Conservation (phyloP, 2,888 invertebrate genomes). For the Poecilobothrus nobilitatus region DNA sequence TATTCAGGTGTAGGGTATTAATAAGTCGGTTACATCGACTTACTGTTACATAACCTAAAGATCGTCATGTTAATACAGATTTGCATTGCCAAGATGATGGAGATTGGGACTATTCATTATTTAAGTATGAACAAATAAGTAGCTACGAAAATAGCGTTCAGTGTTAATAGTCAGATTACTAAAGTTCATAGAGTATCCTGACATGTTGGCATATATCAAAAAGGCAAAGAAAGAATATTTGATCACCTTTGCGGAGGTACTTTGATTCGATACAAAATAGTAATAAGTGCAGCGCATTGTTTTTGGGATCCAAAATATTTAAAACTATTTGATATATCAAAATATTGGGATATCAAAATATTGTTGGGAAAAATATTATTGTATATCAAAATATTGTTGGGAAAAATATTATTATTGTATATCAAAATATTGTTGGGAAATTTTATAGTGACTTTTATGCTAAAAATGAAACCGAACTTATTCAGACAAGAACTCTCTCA, state of each 20-base stretch:
- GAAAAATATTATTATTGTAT: too few species aligned
- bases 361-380: too few species aligned
- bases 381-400: too few species aligned
- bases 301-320: slow-evolving; percentile 24
- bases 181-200: slow-evolving; percentile 29
- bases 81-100: slow-evolving; percentile 28
- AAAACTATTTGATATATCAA: background rate
- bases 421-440: too few species aligned
- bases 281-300: slow-evolving; percentile 30
- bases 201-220: slow-evolving; percentile 30
- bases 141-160: slow-evolving; percentile 18
- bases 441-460: slow-evolving; percentile 18
- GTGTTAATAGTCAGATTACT: slow-evolving; percentile 16
- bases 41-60: too few species aligned
- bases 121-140: slow-evolving; percentile 27
- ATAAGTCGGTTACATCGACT: too few species aligned
- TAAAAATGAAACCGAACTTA: slow-evolving; percentile 16
- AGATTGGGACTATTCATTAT: slow-evolving; percentile 28
- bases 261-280: slow-evolving; percentile 28
- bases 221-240: slow-evolving; percentile 8
- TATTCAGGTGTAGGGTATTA: too few species aligned
- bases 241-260: slow-evolving; percentile 29
- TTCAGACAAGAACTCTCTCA: slow-evolving; percentile 22
- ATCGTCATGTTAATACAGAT: background rate
- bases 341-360: slow-evolving; percentile 21